Evolutionary conservation across 2,113 vertebrate species (phyloP), one percentile per base, ranked within the genome.

Genomic region (Arizona elegans): DNA sequence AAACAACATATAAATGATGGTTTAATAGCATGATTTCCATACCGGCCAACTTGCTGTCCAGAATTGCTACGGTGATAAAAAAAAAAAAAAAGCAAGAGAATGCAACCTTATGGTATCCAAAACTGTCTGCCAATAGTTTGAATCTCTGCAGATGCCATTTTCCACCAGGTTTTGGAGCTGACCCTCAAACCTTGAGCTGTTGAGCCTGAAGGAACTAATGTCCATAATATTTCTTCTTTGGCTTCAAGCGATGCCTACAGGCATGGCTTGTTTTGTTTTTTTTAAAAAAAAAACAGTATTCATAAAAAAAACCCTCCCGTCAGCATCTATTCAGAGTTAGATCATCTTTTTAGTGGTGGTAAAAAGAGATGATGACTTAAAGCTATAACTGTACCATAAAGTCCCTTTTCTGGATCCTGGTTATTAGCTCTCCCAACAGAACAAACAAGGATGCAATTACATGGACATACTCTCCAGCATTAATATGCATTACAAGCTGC

Each of bases 371-470:
- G 17, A 33, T 70, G 13, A 58, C 29, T 38, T n/a, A 58, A 29
- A 52, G 43, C 17, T 52, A 81, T n/a, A 33, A 33, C 47, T 88
- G 47, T 24, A 54, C 8, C 29, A 47, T 47, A 5, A 81, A 15
- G 5, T 21, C 15, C 17, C 33, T 24, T 59, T n/a, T 88, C 24
- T 26, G 50, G 10, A 88, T 54, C n/a, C 4, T 17, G 50, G 12
- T 33, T 33, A 24, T n/a, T 17, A 88, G 29, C 29, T 21, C 26
- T 56, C 65, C 29, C 33, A 50, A 62, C n/a, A 92, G 93, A 91
- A 81, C 38, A 88, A 90, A 75, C 29, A 52, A 11, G 6, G 55
- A 81, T 95, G 70, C 85, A 86, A 86, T 89, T 92, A 33, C 90
- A 43, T 62, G 58, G 21, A 21, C 13, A 81, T 11, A 17, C 4